Evolutionary conservation across 2,797 vertebrate genomes (phyloP), one percentile per base, ranked within the genome.

Genomic region (Aulostomus chinensis): DNA sequence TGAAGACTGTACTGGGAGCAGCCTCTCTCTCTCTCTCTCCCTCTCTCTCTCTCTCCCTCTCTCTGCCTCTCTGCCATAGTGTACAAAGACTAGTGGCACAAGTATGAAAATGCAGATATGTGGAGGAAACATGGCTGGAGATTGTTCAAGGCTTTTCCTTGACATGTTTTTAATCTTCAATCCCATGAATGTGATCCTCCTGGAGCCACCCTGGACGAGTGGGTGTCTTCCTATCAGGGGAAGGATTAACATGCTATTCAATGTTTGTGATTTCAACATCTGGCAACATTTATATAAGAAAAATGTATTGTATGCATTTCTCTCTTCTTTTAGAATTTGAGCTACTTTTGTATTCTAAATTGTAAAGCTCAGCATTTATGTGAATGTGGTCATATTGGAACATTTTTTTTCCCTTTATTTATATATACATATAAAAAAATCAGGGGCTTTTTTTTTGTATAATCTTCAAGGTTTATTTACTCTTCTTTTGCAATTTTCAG

Each of bases 21-120:
- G 81, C 77, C 80, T 9, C 22, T 24, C 22, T 24, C 22, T 24
- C 52, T 85, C 83, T 89, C 89, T 69, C 81, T 84, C 84, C 42
- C 49, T 74, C 85, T 8, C 22, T 24, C 4, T 4, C 22, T 24
- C 4, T 24, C 8, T 4, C 13, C 7, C 43, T n/a, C 49, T 74
- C 85, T 8, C 22, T 24, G 22, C 4, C 22, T 24, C 4, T 24
- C 8, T 4, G 9, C 7, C 43, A 87, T 94, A 88, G 89, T 89
- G 94, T 94, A 93, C 92, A 92, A 91, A 93, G 91, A 93, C 92
- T 93, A 92, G 92, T 77, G 79, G 82, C 80, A 82, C 90, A 90
- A 90, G 93, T 92, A 94, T 91, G 93, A 92, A 95, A 94, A 95
- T 94, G 94, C 90, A 95, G 93, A 95, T 95, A 82, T 91, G 84